Base-by-base conservation (phyloP, 2,797 vertebrate genomes). In the Malurus splendens region DNA sequence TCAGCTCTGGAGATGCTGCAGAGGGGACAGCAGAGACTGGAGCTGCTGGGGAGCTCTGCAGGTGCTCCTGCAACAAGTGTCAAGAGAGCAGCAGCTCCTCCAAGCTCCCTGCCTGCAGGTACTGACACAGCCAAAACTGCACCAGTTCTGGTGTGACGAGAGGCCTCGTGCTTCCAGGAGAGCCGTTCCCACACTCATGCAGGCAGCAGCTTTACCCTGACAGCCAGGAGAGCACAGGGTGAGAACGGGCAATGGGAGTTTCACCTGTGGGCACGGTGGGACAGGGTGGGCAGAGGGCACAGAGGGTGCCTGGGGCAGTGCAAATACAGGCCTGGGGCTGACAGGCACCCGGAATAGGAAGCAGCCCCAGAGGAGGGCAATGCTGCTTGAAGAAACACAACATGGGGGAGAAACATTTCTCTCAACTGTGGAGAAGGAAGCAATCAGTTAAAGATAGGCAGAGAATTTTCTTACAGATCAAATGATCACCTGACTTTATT, bases 131-230 rank as follows among this genome's bases (percentile, higher is more conserved):
- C 62, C 44, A 24, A 17, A 64, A 13, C 19, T 8, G 3, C 50
- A 7, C 10, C 32, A 8, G 51, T 39, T 17, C 51, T 8, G 24
- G 27, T 4, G 3, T n/a, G 23, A 33, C 0, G 0, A 64, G 38
- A 48, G 25, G 28, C n/a, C 23, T 57, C 0, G 0, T 8, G 56
- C 39, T 48, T 28, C 24, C 1, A 10, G 41, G 36, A 45, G 42
- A n/a, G 57, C 47, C 13, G 24, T 4, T 61, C 57, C 24, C 2
- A 7, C 51, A 18, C 5, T 8, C 18, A 28, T 5, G 45, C 45
- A 3, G 0, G 6, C 4, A 3, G 52, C 0, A 0, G 25, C 47
- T 72, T n/a, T 2, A 2, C 47, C 57, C 19, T 0, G 0, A 18
- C 0, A 0, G 28, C 36, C 18, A 18, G 23, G 10, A 60, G 9